Evolutionary conservation across 2,797 vertebrate genomes (phyloP), one percentile per base, ranked within the genome.

Genomic region (Trachurus trachurus): DNA sequence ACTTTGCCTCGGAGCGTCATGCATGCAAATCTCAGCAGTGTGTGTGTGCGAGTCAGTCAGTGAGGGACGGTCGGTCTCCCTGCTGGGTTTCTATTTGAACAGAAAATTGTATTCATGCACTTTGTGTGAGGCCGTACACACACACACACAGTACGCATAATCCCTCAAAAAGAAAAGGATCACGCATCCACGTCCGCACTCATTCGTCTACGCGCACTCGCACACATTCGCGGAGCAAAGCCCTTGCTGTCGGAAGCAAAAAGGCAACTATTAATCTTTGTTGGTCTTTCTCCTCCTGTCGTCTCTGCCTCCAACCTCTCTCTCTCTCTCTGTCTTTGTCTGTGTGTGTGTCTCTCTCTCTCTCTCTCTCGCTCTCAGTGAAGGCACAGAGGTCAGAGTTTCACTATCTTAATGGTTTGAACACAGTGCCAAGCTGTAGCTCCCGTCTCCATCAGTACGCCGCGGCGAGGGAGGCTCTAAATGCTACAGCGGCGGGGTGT

Each of bases 211-310:
- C 11, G 21, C 52, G 34, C 71, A n/a, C 56, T 29, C 50, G 37
- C 7, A 56, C 12, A 21, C 2, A 58, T 60, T 59, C 5, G 50
- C 59, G 76, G 74, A 37, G 83, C 63, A 78, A 85, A 90, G 76
- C 22, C 52, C 52, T 9, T 34, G 74, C 83, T 86, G 78, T 83
- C 62, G 11, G 78, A 77, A 78, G 79, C 76, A 81, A 87, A 92
- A 90, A 88, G 74, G 87, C 80, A 69, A 85, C 90, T 90, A 93
- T 94, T 93, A 92, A 93, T 94, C 91, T 92, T 80, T 87, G 85
- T 87, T 93, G 85, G 83, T 92, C 89, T 84, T 82, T 87, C 83
- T 61, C 78, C 76, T 76, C 52, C 40, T 65, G 83, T 86, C 71
- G 71, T 89, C 68, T 76, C 64, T 60, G 17, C 66, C 57, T 76